A percentile compares a stretch with the other conserved stretches of the same genome.
Evolutionary conservation across 2,797 vertebrate genomes (phyloP).

Genomic region (Paratrypauchen microcephalus): DNA sequence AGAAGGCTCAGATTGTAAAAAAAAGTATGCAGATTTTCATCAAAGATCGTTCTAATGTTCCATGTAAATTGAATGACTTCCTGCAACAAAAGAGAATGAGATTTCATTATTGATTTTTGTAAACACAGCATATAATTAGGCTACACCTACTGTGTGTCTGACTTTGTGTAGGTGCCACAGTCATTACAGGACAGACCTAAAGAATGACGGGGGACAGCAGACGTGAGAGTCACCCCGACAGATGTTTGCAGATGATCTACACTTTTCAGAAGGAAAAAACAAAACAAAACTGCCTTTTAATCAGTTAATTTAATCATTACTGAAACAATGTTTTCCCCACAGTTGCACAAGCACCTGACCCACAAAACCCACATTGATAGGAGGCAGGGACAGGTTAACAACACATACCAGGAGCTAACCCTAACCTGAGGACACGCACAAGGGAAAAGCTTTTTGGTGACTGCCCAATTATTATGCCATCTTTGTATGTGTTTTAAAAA

Average conservation of each 20-base stretch:
- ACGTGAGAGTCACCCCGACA: conserved; percentile 1
- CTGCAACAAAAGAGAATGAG: background rate
- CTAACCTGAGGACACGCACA: too few species aligned
- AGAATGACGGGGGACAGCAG: conserved; percentile 21
- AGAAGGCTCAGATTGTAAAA: too few species aligned
- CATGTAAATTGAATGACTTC: background rate
- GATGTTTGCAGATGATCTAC: background rate
- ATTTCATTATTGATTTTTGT: background rate
- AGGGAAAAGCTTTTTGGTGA: too few species aligned
- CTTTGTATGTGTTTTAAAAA: too few species aligned
- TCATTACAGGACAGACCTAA: conserved; percentile 21
- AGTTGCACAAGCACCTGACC: too few species aligned
- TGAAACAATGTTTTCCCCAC: too few species aligned
- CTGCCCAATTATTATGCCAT: too few species aligned
- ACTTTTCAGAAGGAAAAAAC: background rate
- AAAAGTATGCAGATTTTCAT: background rate
- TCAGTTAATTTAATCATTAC: too few species aligned
- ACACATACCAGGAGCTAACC: background rate
- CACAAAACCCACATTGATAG: too few species aligned
- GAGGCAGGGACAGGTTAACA: too few species aligned
- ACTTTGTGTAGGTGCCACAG: conserved; percentile 6
- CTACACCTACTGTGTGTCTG: background rate
- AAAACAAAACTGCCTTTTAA: background rate
- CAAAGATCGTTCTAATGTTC: background rate
- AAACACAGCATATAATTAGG: conserved; percentile 9